Evolutionary conservation across 2,888 invertebrate species (phyloP).

Genomic region (Hirtodrosophila alboralis): DNA sequence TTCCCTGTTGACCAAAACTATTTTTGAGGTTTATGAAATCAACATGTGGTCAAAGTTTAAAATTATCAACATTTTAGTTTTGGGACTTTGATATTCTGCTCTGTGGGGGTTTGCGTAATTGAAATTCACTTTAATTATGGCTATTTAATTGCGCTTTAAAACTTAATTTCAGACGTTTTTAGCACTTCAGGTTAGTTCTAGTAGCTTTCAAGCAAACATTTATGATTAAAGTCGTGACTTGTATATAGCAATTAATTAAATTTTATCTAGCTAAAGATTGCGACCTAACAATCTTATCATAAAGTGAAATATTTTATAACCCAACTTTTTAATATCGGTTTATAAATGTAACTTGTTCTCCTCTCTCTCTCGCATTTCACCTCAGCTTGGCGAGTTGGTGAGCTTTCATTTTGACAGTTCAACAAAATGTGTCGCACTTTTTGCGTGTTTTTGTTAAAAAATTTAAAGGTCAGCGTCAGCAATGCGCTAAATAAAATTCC

Average conservation of each 20-base stretch:
- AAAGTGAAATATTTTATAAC: no score
- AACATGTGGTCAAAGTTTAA: slow-evolving; percentile 2
- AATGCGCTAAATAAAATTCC: no score
- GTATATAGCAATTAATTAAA: not conserved
- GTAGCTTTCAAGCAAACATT: slow-evolving; percentile 1
- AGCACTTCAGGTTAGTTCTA: not conserved
- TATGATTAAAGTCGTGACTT: slow-evolving; percentile 1
- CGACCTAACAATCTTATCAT: slow-evolving; percentile 6
- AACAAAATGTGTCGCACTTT: no score
- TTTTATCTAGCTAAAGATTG: slow-evolving; percentile 2
- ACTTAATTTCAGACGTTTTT: no score
- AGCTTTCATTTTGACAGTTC: not conserved
- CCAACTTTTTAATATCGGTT: no score
- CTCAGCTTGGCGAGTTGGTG: no score
- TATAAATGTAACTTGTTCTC: not conserved
- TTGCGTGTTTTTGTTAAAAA: slow-evolving; percentile 2
- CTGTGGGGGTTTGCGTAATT: no score
- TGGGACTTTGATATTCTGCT: no score
- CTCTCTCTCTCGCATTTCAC: no score
- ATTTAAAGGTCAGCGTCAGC: slow-evolving; percentile 44
- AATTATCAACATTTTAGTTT: no score
- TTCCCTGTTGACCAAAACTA: slow-evolving; percentile 57
- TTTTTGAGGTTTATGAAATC: slow-evolving; percentile 22
- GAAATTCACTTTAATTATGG: no score
- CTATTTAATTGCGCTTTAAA: not conserved